A percentile compares a stretch with the other conserved stretches of the same genome.
Evolutionary conservation across 2,888 invertebrate species (phyloP).

Genomic region (Clanis bilineata): DNA sequence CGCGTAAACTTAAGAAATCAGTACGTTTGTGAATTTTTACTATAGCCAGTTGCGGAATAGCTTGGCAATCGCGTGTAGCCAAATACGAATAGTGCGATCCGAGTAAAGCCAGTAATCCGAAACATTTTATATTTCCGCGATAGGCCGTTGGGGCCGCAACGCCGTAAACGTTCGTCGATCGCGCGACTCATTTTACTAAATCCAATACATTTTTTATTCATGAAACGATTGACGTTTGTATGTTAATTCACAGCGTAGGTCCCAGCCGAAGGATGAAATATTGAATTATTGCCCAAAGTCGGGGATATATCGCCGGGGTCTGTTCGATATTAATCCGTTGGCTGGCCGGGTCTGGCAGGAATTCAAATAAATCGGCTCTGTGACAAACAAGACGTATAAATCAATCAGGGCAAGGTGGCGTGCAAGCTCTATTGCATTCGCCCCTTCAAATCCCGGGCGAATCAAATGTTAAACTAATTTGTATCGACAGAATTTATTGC

Average conservation of each 20-base stretch:
- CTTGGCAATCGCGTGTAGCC: conserved; percentile 48
- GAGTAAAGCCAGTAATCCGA: conserved; percentile 54
- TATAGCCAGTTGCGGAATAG: conserved; percentile 26
- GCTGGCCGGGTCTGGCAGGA: conserved; percentile 75
- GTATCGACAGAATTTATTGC: conserved; percentile 75
- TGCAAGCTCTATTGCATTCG: conserved; percentile 73
- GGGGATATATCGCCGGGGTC: conserved; percentile 75
- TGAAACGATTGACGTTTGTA: conserved; percentile 82
- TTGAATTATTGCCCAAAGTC: conserved; percentile 80
- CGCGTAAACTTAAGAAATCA: background rate
- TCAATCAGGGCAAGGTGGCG: conserved; percentile 80
- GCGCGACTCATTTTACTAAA: conserved; percentile 78
- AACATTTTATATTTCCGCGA: conserved; percentile 69
- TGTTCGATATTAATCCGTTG: conserved; percentile 80
- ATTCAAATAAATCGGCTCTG: conserved; percentile 81
- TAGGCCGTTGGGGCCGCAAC: conserved; percentile 60
- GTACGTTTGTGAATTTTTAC: conserved; percentile 13
- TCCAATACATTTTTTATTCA: conserved; percentile 83
- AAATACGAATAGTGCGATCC: conserved; percentile 53
- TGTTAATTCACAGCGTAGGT: conserved; percentile 79
- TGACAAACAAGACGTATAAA: conserved; percentile 83
- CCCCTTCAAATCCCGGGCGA: conserved; percentile 53
- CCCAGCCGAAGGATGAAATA: conserved; percentile 77
- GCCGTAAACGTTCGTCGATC: conserved; percentile 57
- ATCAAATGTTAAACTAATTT: conserved; percentile 69